Conservation (phyloP, 2,797 vertebrate genomes). For the Manis javanica region DNA sequence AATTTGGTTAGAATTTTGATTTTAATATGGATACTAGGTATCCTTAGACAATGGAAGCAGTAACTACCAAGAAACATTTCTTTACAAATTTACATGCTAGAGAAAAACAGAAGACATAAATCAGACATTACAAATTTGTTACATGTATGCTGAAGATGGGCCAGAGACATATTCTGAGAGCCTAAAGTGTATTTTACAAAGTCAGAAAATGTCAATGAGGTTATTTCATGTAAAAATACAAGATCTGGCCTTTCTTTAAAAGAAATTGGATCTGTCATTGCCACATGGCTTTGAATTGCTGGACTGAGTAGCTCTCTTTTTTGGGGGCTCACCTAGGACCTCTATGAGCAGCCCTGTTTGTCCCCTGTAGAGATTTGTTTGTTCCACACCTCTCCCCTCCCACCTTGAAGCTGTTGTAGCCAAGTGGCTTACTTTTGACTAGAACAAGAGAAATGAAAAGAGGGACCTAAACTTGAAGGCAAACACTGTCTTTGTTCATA, state of each 20-base stretch:
- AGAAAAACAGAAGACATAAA: background rate
- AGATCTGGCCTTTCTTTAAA: background rate
- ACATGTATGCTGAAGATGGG: background rate
- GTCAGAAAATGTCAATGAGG: background rate
- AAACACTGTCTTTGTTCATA: background rate
- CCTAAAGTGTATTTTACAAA: background rate
- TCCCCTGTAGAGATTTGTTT: background rate
- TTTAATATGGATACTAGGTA: background rate
- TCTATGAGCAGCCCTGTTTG: background rate
- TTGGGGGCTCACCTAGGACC: fast-evolving
- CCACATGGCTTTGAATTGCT: background rate
- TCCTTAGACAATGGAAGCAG: background rate
- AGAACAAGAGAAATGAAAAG: background rate
- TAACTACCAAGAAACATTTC: constrained; percentile 11
- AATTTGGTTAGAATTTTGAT: background rate
- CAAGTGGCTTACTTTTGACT: background rate
- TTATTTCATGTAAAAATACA: background rate
- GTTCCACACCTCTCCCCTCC: background rate
- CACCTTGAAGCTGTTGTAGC: background rate
- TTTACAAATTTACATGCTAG: background rate
- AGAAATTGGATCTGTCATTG: background rate
- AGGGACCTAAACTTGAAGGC: background rate
- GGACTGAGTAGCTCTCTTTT: background rate
- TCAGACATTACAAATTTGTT: background rate
- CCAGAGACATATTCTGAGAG: background rate